Base-by-base conservation (phyloP, 2,888 invertebrate species). In the Cryptus armator region DNA sequence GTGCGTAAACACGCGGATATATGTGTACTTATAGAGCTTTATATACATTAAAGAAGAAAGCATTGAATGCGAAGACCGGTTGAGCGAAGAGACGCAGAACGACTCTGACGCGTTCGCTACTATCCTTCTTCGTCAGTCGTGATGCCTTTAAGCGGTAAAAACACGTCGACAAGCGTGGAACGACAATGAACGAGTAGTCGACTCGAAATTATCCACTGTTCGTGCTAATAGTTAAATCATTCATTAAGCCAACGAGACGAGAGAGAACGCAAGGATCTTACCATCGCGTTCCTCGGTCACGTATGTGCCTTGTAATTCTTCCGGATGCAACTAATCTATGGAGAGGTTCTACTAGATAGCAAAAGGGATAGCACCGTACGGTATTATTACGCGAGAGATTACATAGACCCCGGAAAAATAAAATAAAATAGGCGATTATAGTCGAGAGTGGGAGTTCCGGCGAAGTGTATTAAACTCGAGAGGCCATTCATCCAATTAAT, bases 281-380 rank as follows among this genome's bases (percentile, higher is more conserved):
- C 29, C 32, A 43, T 2, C 19, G 56, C 16, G 43, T 9, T 37
- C 71, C 71, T 53, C 83, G 78, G 83, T 86, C 87, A 85, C 80
- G 80, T 86, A 87, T 78, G 37, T 78, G 84, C 37, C 78, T 80
- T 70, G 87, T 86, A 81, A 87, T 87, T 87, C 85, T 85, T 87
- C 87, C 87, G 87, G 87, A 87, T 86, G 87, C 82, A 64, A 71
- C 87, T 87, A 84, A 87, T 87, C 86, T 87, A 80, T 81, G 83
- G 75, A 72, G 74, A 78, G 37, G 37, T 9, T 37, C 80, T 56
- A 64, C 72, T 81, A 77, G 77, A 77, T 68, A 78, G 71, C 46
- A 53, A 62, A 62, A 78, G 81, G 64, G 68, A 81, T 77, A 67
- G 62, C 29, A 56, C n/a, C 46, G 51, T 48, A 67, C 68, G 59